These are phyloP conservation scores for Bolinopsis microptera DNA, from an alignment of 37 sponge, comb jelly and placozoan species.

Conservation along the genomic window DNA sequence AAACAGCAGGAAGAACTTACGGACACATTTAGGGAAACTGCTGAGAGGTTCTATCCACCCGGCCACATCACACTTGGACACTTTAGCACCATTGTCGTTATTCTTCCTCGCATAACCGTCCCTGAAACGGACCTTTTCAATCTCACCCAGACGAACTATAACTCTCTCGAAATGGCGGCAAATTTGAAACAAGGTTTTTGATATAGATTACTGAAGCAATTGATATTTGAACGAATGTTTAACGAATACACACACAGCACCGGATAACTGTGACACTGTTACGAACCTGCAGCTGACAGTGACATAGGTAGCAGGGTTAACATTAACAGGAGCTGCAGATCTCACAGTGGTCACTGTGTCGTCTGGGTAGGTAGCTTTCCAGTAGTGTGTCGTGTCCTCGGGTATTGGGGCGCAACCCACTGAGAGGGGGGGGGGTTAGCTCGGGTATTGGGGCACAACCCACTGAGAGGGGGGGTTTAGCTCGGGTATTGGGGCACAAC, in stretches of 20 bases:
- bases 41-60: slow-evolving; percentile 37
- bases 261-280: too few relatives aligned
- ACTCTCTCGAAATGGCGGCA: too few relatives aligned
- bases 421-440: slow-evolving; percentile 3
- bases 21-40: slow-evolving; percentile 30
- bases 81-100: background rate
- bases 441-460: slow-evolving; percentile 10
- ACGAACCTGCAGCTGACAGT: slow-evolving; percentile 8
- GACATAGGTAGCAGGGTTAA: background rate
- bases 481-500: too few relatives aligned
- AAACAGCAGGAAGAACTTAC: too few relatives aligned
- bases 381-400: slow-evolving; percentile 22
- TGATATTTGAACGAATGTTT: too few relatives aligned
- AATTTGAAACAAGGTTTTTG: too few relatives aligned
- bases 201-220: too few relatives aligned
- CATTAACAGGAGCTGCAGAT: background rate
- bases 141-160: too few relatives aligned
- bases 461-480: background rate
- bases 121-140: background rate
- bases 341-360: background rate
- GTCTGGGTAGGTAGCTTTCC: slow-evolving; percentile 20
- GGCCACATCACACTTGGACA: background rate
- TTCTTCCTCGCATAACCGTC: slow-evolving; percentile 6
- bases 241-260: too few relatives aligned
- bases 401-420: slow-evolving; percentile 12